Evolutionary conservation across 2,888 invertebrate species (phyloP).

Genomic region (Drosophila histrio): DNA sequence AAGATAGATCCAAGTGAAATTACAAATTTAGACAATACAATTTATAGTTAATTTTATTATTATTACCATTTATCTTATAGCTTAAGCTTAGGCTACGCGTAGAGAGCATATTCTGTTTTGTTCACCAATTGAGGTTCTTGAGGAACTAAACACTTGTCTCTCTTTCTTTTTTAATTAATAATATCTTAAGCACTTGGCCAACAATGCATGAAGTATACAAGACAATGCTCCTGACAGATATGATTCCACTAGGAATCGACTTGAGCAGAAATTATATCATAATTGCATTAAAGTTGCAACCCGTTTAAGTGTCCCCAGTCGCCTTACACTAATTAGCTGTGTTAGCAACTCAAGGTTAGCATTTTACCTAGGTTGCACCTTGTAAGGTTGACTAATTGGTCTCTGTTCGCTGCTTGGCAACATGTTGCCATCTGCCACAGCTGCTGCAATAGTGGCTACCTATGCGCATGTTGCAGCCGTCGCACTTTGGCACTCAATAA

Average conservation of each 20-base stretch:
- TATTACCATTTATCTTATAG: no score
- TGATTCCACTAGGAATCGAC: slow-evolving; percentile 2
- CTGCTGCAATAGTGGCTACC: slow-evolving; percentile 26
- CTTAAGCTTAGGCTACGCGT: no score
- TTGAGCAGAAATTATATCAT: slow-evolving; percentile 21
- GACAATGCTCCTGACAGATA: neutral
- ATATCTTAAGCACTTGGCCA: neutral
- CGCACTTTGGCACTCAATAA: slow-evolving; percentile 66
- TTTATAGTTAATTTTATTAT: no score
- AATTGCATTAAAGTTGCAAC: slow-evolving; percentile 45
- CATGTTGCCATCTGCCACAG: slow-evolving; percentile 51
- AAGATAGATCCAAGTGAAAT: neutral
- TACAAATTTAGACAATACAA: neutral
- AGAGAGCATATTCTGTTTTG: no score
- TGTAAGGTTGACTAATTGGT: slow-evolving; percentile 61
- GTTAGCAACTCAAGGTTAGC: slow-evolving; percentile 36
- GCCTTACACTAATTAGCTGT: slow-evolving; percentile 49
- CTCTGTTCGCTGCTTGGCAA: slow-evolving; percentile 31
- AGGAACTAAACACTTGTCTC: neutral
- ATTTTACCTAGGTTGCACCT: slow-evolving; percentile 57
- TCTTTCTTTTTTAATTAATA: neutral
- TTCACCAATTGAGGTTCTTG: no score
- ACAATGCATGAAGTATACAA: neutral
- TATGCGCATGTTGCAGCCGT: slow-evolving; percentile 41
- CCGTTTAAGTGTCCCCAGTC: slow-evolving; percentile 3